phyloP scores from a whole-genome alignment of 37 sponge, comb jelly and placozoan species.

The Chondrosia reniformis region DNA sequence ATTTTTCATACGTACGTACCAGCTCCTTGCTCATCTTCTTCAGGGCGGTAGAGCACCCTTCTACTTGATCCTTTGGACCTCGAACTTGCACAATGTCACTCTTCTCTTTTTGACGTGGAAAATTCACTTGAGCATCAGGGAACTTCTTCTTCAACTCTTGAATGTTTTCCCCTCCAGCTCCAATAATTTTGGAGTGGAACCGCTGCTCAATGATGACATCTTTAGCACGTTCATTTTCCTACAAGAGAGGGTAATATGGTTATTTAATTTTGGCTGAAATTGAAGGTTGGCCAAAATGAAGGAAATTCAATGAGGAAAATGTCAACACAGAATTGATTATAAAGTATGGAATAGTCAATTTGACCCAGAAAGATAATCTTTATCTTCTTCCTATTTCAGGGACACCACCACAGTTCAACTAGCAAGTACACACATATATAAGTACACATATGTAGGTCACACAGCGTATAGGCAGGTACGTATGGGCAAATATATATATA shows the following conservation, averaged over 20 bases:
- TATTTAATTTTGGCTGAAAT: neutral
- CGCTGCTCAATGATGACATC: slow-evolving; percentile 81
- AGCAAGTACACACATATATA: slow-evolving; percentile 11
- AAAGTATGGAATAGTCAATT: too few species aligned
- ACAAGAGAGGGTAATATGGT: too few species aligned
- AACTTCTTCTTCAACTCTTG: slow-evolving; percentile 62
- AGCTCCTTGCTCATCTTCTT: slow-evolving; percentile 61
- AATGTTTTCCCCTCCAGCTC: slow-evolving; percentile 78
- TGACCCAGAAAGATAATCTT: too few species aligned
- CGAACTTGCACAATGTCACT: slow-evolving; percentile 75
- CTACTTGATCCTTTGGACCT: slow-evolving; percentile 86
- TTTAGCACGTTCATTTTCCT: slow-evolving; percentile 80
- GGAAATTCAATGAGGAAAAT: too few species aligned
- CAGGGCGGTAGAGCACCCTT: slow-evolving; percentile 54
- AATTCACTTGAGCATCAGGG: slow-evolving; percentile 62
- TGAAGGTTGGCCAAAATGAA: too few species aligned
- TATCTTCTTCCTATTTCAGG: too few species aligned
- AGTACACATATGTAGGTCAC: neutral
- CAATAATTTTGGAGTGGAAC: slow-evolving; percentile 82
- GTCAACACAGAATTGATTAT: too few species aligned
- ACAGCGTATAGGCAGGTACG: neutral
- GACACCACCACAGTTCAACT: neutral
- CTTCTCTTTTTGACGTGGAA: slow-evolving; percentile 62
- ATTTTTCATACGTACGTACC: too few species aligned
- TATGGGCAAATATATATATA: neutral